Base-by-base conservation (phyloP, 2,888 invertebrate species). In the Carabus problematicus region DNA sequence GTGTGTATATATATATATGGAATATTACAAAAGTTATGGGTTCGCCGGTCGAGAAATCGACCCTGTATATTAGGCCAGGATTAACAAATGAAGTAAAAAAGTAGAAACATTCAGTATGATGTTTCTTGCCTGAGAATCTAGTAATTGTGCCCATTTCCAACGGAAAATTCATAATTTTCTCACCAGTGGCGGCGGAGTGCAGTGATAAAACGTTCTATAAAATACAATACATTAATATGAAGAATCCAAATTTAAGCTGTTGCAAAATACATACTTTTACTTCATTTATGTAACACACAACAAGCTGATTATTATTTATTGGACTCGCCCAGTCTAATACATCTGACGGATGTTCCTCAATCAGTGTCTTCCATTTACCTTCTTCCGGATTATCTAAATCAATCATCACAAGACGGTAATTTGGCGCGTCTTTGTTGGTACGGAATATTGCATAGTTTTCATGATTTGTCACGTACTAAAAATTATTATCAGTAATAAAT, bases 401-500 rank as follows among this genome's bases (percentile, higher is more conserved):
- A 73, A 98, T 94, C 74, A 87, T 86, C 77, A 98, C 89, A 49
- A 98, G 85, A 72, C 91, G 89, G 83, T 95, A 97, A 82, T 95
- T 95, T 6, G 97, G 94, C 0, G 98, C 94, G 81, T 94, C 88
- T 82, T 94, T 93, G 82, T 98, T 98, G 18, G 98, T 98, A 55
- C 92, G 90, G 81, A 98, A 93, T 77, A 93, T 88, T 73, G 92
- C 91, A 74, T 91, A 86, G 0, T 90, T 86, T 0, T 90, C 96
- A 72, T 91, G 89, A 81, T 97, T 98, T 19, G 96, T 94, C 14
- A 98, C 84, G 79, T 96, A 98, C 93, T 97, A 83, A 72, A n/a
- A 84, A 83, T 72, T 77, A 74, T 52, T 40, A 19, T 7, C 18
- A 41, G 18, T 72, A 45, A 29, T 9, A 16, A 40, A 58, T 41